Evolutionary conservation across 37 sponge, comb jelly and placozoan species (phyloP).

Genomic region (Agelas oroides): DNA sequence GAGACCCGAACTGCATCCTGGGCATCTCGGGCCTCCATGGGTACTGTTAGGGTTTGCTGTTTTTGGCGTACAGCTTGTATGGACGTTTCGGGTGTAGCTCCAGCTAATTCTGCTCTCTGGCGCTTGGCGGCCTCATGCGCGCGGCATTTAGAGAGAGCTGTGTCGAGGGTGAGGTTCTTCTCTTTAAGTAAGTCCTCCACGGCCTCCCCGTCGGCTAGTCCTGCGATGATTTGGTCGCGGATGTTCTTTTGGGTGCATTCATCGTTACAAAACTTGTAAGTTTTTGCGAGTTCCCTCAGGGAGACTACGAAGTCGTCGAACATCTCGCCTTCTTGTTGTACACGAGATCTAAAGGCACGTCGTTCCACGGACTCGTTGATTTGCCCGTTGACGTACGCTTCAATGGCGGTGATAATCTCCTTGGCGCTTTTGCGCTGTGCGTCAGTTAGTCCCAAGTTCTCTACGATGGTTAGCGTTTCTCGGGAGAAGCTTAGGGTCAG

Average conservation of each 20-base stretch:
- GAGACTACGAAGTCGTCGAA: conserved; percentile 39
- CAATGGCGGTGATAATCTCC: conserved; percentile 4
- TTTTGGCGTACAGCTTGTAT: neutral
- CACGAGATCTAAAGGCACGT: neutral
- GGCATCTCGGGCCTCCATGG: conserved; percentile 1
- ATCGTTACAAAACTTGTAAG: conserved; percentile 39
- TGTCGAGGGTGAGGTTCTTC: conserved; percentile 15
- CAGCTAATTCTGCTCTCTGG: conserved; percentile 15
- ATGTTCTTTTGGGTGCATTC: conserved; percentile 31
- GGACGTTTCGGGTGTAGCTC: neutral
- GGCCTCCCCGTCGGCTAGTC: conserved; percentile 14
- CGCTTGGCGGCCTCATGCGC: conserved; percentile 33
- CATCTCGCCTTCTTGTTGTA: conserved; percentile 29
- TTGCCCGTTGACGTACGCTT: neutral
- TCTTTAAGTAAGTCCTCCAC: conserved; percentile 23
- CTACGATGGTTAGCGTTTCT: conserved; percentile 34
- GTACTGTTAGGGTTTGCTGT: no score
- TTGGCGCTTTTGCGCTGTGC: conserved; percentile 3
- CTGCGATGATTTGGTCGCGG: conserved; percentile 35
- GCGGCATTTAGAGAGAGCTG: conserved; percentile 18
- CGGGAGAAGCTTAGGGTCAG: conserved; percentile 44
- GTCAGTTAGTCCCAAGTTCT: conserved; percentile 37
- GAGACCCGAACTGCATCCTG: conserved; percentile 30
- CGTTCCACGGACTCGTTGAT: conserved; percentile 47
- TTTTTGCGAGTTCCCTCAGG: conserved; percentile 41